These are phyloP conservation scores for Drosophila virilis DNA, from an alignment of 1,140 invertebrate genomes.

Conservation along the genomic window DNA sequence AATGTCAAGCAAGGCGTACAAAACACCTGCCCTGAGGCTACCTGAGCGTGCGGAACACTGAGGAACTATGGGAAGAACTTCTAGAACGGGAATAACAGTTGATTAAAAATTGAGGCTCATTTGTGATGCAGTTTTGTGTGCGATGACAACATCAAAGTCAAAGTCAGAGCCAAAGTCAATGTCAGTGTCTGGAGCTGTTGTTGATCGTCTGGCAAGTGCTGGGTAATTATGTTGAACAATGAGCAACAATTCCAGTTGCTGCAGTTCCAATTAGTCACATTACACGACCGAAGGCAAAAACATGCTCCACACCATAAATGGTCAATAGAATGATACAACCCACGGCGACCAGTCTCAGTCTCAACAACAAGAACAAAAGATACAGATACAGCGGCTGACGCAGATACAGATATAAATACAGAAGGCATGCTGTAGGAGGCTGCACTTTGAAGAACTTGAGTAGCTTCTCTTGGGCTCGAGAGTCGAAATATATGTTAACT, in stretches of 20 bases:
- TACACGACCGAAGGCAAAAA: conserved; percentile 53
- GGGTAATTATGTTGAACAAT: conserved; percentile 66
- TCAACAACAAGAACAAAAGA: conserved; percentile 19
- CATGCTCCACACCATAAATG: conserved; percentile 51
- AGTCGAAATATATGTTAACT: no score
- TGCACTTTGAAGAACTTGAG: no score
- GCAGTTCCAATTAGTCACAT: conserved; percentile 64
- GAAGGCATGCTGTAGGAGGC: not conserved
- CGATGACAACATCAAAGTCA: conserved; percentile 44
- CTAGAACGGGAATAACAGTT: not conserved
- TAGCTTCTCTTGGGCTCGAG: no score
- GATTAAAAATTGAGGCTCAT: conserved; percentile 40
- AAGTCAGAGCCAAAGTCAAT: not conserved
- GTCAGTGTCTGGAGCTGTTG: conserved; percentile 19
- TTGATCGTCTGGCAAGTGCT: conserved; percentile 35
- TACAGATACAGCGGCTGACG: not conserved
- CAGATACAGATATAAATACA: conserved; percentile 5
- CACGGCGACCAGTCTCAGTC: conserved; percentile 7
- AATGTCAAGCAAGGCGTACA: conserved; percentile 18
- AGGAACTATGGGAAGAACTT: not conserved
- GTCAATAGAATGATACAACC: conserved; percentile 45
- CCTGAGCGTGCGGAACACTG: conserved; percentile 12
- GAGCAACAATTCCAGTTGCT: conserved; percentile 57
- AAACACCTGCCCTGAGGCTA: conserved; percentile 39
- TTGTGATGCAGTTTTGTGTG: conserved; percentile 41